Conservation (phyloP, 2,797 vertebrate genomes). For the Poecilia picta region DNA sequence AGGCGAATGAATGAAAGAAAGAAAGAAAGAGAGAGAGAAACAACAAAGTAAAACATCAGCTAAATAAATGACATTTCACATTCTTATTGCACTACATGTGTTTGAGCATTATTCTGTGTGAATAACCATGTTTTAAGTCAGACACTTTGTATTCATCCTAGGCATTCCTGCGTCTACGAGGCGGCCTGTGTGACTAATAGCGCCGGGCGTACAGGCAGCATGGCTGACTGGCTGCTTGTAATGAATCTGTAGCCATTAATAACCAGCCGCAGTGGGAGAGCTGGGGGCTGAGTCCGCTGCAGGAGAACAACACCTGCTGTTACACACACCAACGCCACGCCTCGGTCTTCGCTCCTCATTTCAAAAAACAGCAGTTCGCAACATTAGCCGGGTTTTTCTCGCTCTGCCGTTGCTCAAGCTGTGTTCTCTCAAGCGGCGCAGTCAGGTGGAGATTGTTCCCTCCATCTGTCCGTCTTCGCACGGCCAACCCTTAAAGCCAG, state of each 20-base stretch:
- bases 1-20: not conserved
- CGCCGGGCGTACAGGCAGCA: conserved; percentile 54
- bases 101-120: conserved; percentile 3
- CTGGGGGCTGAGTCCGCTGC: conserved; percentile 35
- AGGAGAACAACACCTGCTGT: conserved; percentile 65
- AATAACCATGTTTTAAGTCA: conserved; percentile 3
- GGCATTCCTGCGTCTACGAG: conserved; percentile 34
- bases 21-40: conserved; percentile 2
- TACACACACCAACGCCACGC: conserved; percentile 42
- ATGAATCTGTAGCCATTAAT: conserved; percentile 73
- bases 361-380: conserved; percentile 39
- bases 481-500: not conserved
- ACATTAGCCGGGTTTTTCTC: conserved; percentile 34
- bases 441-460: conserved; percentile 30
- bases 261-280: conserved; percentile 68
- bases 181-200: conserved; percentile 66
- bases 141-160: conserved; percentile 31
- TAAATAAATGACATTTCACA: not conserved
- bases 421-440: conserved; percentile 10
- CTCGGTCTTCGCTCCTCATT: conserved; percentile 43
- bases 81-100: not conserved
- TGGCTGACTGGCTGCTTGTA: conserved; percentile 65
- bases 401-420: conserved; percentile 2
- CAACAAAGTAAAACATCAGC: conserved; percentile 17
- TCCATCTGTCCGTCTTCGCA: conserved; percentile 39